Evolutionary conservation across 2,113 vertebrate genomes (phyloP).

Genomic region (Varanus komodoensis): DNA sequence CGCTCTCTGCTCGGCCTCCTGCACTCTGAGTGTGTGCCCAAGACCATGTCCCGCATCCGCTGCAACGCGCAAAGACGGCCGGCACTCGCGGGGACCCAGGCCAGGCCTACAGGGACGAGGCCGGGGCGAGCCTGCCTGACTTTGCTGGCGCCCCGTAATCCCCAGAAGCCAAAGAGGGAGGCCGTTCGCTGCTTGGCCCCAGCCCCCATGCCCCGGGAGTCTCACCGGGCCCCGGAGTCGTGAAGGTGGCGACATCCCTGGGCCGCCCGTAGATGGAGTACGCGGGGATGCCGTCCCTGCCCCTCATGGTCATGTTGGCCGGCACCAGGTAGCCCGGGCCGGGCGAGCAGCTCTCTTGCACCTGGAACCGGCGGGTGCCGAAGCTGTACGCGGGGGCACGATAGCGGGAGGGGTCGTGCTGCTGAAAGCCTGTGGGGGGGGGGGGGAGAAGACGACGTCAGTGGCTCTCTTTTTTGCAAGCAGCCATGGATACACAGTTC

Average conservation of each 20-base stretch:
- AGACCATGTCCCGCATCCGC: not conserved
- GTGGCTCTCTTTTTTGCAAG: not conserved
- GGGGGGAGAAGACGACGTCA: not conserved
- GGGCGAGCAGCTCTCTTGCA: constrained; percentile 68
- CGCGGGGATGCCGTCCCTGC: constrained; percentile 75
- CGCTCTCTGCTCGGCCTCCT: too few species aligned
- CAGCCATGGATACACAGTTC: too few species aligned
- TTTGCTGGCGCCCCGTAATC: not conserved
- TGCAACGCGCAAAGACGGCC: not conserved
- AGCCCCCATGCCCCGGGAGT: constrained; percentile 48
- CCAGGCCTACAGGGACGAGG: too few species aligned
- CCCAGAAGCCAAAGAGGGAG: not conserved
- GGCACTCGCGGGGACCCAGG: too few species aligned
- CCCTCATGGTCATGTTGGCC: constrained; percentile 77
- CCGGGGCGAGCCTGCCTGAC: too few species aligned
- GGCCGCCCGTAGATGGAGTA: constrained; percentile 82
- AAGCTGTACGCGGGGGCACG: constrained; percentile 86
- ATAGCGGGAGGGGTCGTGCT: constrained; percentile 83
- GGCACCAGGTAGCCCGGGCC: constrained; percentile 85
- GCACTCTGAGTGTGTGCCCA: too few species aligned
- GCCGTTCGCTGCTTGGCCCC: not conserved
- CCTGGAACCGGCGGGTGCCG: constrained; percentile 69
- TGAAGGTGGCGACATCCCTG: constrained; percentile 59
- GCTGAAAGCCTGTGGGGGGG: constrained; percentile 52
- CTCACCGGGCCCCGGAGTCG: constrained; percentile 87